Evolutionary conservation across 1,140 invertebrate species (phyloP).

Genomic region (Habropoda laboriosa): DNA sequence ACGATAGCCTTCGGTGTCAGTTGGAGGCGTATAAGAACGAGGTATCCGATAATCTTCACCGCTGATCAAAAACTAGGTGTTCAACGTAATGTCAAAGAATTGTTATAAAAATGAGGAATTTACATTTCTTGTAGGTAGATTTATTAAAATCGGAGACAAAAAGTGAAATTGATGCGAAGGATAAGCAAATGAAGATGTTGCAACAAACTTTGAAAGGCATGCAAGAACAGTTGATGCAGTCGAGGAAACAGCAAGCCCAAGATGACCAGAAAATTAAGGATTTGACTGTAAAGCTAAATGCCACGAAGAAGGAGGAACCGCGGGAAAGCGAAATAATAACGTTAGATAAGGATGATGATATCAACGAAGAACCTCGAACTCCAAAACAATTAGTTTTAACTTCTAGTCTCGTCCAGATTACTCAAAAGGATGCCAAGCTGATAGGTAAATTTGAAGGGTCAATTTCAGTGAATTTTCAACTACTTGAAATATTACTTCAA

Average conservation of each 20-base stretch:
- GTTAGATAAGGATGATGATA: slow-evolving; percentile 81
- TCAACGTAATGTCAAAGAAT: background rate
- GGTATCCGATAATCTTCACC: slow-evolving; percentile 76
- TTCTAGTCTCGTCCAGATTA: slow-evolving; percentile 76
- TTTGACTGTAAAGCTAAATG: slow-evolving; percentile 82
- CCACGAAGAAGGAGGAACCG: slow-evolving; percentile 73
- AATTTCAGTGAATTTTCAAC: background rate
- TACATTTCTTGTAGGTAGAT: slow-evolving; percentile 81
- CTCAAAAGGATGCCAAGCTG: slow-evolving; percentile 85
- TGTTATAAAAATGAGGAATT: background rate
- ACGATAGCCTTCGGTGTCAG: slow-evolving; percentile 95
- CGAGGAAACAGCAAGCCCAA: slow-evolving; percentile 84
- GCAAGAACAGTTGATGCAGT: slow-evolving; percentile 88
- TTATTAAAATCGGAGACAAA: slow-evolving; percentile 86
- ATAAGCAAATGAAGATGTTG: slow-evolving; percentile 87
- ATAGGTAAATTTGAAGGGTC: slow-evolving; percentile 78
- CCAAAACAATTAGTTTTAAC: slow-evolving; percentile 70
- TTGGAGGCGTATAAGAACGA: slow-evolving; percentile 97
- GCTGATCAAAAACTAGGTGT: background rate
- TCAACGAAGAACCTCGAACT: slow-evolving; percentile 79
- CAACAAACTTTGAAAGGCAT: slow-evolving; percentile 91
- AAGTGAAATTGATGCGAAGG: slow-evolving; percentile 86
- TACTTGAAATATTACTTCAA: background rate
- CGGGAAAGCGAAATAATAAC: slow-evolving; percentile 79
- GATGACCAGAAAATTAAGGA: slow-evolving; percentile 85